Conservation (phyloP, 1,140 invertebrate genomes). For the Caerostris darwini region DNA sequence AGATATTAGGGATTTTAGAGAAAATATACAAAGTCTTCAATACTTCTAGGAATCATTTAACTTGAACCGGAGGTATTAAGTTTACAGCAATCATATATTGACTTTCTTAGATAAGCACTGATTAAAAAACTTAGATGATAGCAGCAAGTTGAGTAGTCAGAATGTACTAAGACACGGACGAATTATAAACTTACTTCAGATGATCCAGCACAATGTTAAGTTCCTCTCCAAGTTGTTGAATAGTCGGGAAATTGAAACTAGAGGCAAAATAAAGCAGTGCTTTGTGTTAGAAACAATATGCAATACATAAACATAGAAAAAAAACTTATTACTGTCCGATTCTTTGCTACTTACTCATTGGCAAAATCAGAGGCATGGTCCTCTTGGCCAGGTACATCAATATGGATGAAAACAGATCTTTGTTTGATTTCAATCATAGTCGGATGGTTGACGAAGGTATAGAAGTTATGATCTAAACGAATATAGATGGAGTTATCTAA, state of each 20-base stretch:
- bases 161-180: too few relatives aligned
- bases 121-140: too few relatives aligned
- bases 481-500: not conserved
- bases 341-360: conserved; percentile 84
- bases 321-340: not conserved
- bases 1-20: too few relatives aligned
- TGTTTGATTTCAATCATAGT: conserved; percentile 92
- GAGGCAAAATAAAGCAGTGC: not conserved
- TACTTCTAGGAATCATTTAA: too few relatives aligned
- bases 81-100: too few relatives aligned
- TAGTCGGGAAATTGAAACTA: conserved; percentile 87
- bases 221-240: conserved; percentile 92
- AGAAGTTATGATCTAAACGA: conserved; percentile 86
- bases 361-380: conserved; percentile 88
- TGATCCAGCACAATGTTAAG: conserved; percentile 91
- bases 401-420: conserved; percentile 92
- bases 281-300: not conserved
- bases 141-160: too few relatives aligned
- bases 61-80: too few relatives aligned
- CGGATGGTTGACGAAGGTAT: conserved; percentile 89
- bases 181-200: conserved; percentile 84
- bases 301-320: not conserved
- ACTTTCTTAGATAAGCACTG: too few relatives aligned
- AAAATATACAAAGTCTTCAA: too few relatives aligned
- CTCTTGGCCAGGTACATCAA: conserved; percentile 93